These are phyloP conservation scores for Heteromurus nitidus DNA, from an alignment of 2,888 invertebrate species.

Conservation along the genomic window DNA sequence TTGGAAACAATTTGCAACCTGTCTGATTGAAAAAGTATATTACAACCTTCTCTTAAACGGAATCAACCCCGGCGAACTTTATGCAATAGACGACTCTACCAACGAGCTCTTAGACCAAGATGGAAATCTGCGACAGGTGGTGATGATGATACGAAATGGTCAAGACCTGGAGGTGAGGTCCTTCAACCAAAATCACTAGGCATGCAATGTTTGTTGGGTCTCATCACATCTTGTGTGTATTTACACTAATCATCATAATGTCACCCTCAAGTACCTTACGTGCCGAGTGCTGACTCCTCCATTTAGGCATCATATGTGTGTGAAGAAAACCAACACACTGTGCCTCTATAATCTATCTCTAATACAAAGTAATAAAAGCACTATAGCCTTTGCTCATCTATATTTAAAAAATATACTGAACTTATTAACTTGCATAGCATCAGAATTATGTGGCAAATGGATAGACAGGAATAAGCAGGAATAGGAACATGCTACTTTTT, in stretches of 20 bases:
- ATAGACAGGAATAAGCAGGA: neutral
- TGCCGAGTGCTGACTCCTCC: neutral
- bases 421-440: neutral
- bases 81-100: neutral
- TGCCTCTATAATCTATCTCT: no score
- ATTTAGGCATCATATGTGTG: neutral
- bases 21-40: no score
- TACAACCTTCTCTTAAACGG: neutral
- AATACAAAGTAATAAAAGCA: neutral
- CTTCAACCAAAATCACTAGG: constrained; percentile 3
- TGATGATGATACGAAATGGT: neutral
- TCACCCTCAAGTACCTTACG: constrained; percentile 9
- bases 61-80: neutral
- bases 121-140: neutral
- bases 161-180: constrained; percentile 21
- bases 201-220: neutral
- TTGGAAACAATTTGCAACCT: no score
- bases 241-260: neutral
- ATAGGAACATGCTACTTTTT: neutral
- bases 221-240: neutral
- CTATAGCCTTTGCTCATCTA: no score
- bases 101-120: neutral
- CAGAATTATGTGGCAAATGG: neutral
- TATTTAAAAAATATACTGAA: no score
- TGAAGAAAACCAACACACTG: no score